These are phyloP conservation scores for Haemorhous mexicanus DNA, from an alignment of 2,113 vertebrate genomes.

Conservation along the genomic window DNA sequence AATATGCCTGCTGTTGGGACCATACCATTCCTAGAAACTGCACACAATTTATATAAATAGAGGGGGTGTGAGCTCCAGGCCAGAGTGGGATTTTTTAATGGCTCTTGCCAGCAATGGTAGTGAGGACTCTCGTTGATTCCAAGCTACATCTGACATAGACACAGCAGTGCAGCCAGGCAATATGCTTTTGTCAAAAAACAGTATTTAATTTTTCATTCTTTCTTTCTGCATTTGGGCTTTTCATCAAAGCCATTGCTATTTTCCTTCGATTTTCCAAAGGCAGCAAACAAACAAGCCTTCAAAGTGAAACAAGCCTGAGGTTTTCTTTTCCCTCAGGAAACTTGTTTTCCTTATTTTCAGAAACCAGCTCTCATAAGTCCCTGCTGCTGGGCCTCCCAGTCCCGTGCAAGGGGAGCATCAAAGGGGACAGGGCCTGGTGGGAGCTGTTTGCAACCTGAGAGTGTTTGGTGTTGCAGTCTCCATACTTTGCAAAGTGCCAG, in stretches of 20 bases:
- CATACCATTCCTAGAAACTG: neutral
- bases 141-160: neutral
- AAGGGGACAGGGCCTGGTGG: neutral
- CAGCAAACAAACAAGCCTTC: neutral
- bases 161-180: neutral
- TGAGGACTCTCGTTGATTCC: neutral
- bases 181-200: neutral
- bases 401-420: neutral
- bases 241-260: neutral
- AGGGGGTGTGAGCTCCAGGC: fast-evolving
- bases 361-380: neutral
- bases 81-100: neutral
- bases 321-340: neutral
- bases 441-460: neutral
- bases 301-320: neutral
- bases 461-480: neutral
- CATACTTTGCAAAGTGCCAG: neutral
- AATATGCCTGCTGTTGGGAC: neutral
- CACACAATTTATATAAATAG: neutral
- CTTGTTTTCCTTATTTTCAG: neutral
- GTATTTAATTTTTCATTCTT: neutral
- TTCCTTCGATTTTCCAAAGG: neutral
- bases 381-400: neutral
- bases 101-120: neutral
- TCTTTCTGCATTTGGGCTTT: neutral